Evolutionary conservation across 2,113 vertebrate genomes (phyloP), one percentile per base, ranked within the genome.

Genomic region (Ifrita kowaldi): DNA sequence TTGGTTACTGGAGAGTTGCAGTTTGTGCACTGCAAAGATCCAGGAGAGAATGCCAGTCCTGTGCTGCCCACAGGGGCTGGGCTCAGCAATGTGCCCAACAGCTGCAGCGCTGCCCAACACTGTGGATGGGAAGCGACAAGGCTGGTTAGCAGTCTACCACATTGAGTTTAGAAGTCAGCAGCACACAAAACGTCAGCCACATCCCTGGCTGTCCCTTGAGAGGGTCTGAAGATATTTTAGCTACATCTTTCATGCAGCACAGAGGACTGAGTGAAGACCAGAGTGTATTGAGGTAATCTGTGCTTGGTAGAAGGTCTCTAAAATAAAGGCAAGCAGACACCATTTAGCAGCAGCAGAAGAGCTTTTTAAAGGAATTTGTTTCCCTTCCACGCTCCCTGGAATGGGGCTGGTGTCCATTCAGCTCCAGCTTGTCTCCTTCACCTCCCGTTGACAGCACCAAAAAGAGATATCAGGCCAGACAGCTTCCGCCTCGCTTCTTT

Each of bases 381-480:
- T 94, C 53, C n/a, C 20, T 46, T 91, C 30, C 1, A 1, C 12
- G 10, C 8, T 78, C 56, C 24, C 59, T 83, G 76, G 52, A 59
- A 82, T 8, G 27, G 56, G 74, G 17, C 47, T 83, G 79, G 35
- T 91, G 64, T 88, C 90, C 47, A 90, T 71, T 16, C 5, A 3
- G 41, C 44, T 96, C 47, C 92, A 90, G 37, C 76, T 62, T 77
- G 63, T 81, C 71, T 86, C 50, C 64, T 86, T 28, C 2, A 59
- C 71, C 68, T 92, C 71, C 68, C 0, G 0, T 24, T 69, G 89
- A 92, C 81, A 95, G 76, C 57, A 74, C 13, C 62, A 92, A 64
- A 94, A 92, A 93, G 56, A 84, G 76, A 6, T 74, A 92, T 41
- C 75, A 84, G 60, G 47, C 50, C 83, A 84, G 80, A 94, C 56